A percentile compares a stretch with the other conserved stretches of the same genome.
Conservation (phyloP, 2,113 vertebrate genomes). For the Sylvilagus bachmani region DNA sequence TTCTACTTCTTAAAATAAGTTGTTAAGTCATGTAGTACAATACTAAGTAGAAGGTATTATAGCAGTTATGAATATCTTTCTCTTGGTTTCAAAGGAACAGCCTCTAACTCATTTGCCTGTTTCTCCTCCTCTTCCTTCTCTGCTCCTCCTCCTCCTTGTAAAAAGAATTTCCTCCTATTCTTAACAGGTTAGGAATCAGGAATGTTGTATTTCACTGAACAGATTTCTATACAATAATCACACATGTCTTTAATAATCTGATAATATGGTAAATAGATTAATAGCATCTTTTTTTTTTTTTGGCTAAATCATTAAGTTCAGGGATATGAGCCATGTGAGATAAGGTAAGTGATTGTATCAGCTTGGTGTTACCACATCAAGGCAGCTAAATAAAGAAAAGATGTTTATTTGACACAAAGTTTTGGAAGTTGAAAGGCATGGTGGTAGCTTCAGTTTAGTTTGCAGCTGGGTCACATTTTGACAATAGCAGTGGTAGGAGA, state of each 20-base stretch:
- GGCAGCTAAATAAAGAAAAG: too few species aligned
- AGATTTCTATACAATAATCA: background rate
- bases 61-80: background rate
- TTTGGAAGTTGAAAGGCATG: too few species aligned
- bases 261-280: background rate
- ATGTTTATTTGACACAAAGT: too few species aligned
- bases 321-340: conserved; percentile 4
- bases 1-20: background rate
- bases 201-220: background rate
- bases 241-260: background rate
- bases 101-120: background rate
- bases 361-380: too few species aligned
- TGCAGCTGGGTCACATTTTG: too few species aligned
- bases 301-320: background rate
- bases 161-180: background rate
- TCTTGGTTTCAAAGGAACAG: background rate
- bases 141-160: background rate
- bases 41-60: background rate
- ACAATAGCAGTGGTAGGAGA: too few species aligned
- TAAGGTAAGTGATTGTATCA: background rate
- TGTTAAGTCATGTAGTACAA: background rate
- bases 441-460: too few species aligned
- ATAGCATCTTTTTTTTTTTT: background rate
- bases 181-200: background rate
- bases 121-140: background rate